phyloP scores from a whole-genome alignment of 35 echinoderm and acorn worm genomes.

The Apostichopus japonicus region DNA sequence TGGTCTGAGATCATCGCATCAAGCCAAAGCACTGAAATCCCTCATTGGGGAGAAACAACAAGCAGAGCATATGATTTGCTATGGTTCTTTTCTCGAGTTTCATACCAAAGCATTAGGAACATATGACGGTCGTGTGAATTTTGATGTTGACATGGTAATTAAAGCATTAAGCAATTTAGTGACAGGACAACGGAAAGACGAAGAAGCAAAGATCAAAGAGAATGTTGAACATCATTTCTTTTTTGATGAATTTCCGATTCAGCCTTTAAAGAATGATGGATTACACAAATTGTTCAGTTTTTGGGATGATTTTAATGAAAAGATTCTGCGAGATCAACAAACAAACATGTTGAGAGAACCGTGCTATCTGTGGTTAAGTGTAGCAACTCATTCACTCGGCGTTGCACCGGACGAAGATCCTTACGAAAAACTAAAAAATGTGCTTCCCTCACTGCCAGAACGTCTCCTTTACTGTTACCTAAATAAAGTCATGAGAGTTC shows the following conservation, averaged over 20 bases:
- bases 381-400: conserved; percentile 46
- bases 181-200: neutral
- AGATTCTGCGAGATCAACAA: neutral
- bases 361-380: conserved; percentile 6
- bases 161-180: neutral
- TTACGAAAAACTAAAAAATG: neutral
- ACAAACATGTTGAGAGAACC: neutral
- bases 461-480: neutral
- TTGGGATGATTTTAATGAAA: neutral
- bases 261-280: conserved; percentile 1
- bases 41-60: neutral
- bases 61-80: neutral
- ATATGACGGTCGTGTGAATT: neutral
- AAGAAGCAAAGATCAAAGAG: neutral
- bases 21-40: neutral
- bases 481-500: conserved; percentile 26
- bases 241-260: conserved; percentile 48
- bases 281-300: neutral
- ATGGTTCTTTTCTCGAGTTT: conserved; percentile 10
- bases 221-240: conserved; percentile 28
- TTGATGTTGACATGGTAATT: conserved; percentile 4
- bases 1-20: neutral
- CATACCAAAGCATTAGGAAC: neutral
- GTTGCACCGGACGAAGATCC: neutral
- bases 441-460: neutral